These are phyloP conservation scores for Limonius californicus DNA, from an alignment of 1,140 invertebrate species.

Conservation along the genomic window DNA sequence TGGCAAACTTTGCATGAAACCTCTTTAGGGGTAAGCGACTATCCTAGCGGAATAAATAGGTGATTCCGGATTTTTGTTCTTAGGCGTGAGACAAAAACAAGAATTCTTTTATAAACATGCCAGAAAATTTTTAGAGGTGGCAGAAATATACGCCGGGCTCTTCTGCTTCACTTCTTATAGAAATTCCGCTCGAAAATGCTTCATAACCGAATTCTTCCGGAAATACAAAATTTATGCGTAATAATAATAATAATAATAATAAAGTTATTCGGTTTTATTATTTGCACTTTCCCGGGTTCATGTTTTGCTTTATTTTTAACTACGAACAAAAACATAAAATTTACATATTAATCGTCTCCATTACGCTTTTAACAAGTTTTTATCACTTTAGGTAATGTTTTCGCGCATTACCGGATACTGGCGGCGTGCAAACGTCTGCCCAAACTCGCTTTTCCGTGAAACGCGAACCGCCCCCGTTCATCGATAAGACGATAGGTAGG, in stretches of 20 bases:
- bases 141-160: not conserved
- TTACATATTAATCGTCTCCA: not conserved
- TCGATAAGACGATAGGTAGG: too few species aligned
- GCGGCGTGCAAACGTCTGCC: not conserved
- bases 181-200: not conserved
- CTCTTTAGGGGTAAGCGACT: conserved; percentile 27
- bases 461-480: too few species aligned
- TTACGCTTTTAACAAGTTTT: not conserved
- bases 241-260: not conserved
- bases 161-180: conserved; percentile 3
- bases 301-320: not conserved
- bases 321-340: not conserved
- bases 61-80: conserved; percentile 28
- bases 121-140: not conserved
- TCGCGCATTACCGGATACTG: too few species aligned
- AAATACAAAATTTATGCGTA: not conserved
- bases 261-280: conserved; percentile 8
- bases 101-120: conserved; percentile 11
- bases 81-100: conserved; percentile 1
- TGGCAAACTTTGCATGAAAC: conserved; percentile 29
- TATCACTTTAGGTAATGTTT: not conserved
- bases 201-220: not conserved
- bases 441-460: not conserved
- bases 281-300: not conserved
- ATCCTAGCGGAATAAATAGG: conserved; percentile 31